Conservation (phyloP, 1,140 invertebrate genomes). For the Diachasmimorpha longicaudata region DNA sequence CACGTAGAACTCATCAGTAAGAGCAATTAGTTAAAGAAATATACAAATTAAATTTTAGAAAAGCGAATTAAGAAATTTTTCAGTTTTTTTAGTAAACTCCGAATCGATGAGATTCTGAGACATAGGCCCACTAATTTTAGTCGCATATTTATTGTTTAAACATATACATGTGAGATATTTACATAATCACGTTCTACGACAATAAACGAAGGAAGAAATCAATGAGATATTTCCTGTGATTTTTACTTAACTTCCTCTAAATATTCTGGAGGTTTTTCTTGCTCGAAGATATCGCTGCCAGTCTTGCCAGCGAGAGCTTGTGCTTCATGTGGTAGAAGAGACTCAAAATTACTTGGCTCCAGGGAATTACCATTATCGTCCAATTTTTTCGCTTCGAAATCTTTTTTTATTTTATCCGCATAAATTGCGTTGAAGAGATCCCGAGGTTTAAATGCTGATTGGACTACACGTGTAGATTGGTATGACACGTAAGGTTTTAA, state of each 20-base stretch:
- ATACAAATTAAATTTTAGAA: constrained; percentile 5
- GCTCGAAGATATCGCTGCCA: constrained; percentile 79
- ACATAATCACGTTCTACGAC: constrained; percentile 27
- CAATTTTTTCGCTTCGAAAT: constrained; percentile 77
- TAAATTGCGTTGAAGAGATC: constrained; percentile 87
- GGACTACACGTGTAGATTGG: constrained; percentile 72
- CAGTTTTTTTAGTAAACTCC: not conserved
- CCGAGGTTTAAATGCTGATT: constrained; percentile 82
- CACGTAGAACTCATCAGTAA: constrained; percentile 18
- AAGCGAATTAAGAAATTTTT: not conserved
- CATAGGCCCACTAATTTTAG: constrained; percentile 21
- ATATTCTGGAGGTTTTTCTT: not conserved
- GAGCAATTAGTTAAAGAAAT: constrained; percentile 2
- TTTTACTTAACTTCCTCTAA: not conserved
- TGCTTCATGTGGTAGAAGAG: constrained; percentile 75
- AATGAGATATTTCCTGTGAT: not conserved
- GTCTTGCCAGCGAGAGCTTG: constrained; percentile 71
- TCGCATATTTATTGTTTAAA: constrained; percentile 12
- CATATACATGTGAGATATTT: constrained; percentile 25
- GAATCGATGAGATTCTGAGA: not conserved
- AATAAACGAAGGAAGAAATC: constrained; percentile 16
- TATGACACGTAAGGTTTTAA: constrained; percentile 96
- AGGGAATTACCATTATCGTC: constrained; percentile 71
- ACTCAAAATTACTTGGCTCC: constrained; percentile 76
- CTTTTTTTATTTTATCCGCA: constrained; percentile 78